Evolutionary conservation across 2,113 vertebrate species (phyloP).

Genomic region (Perognathus longimembris): DNA sequence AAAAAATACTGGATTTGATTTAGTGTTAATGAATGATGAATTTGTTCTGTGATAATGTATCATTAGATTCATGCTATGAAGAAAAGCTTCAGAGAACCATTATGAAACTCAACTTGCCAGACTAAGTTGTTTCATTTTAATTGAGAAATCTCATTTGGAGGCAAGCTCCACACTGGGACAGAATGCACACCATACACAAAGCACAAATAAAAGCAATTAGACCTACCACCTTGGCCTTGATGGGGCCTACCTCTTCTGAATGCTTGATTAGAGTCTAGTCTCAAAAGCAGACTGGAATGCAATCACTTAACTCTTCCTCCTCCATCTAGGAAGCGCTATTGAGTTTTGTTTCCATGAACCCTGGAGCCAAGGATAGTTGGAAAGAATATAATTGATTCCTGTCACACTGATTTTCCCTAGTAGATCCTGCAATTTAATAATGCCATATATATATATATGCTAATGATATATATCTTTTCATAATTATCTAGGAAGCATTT

Average conservation of each 20-base stretch:
- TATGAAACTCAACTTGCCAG: slow-evolving; percentile 67
- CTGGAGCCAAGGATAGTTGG: no score
- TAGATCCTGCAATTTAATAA: not conserved
- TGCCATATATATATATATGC: accelerated
- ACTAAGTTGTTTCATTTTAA: slow-evolving; percentile 80
- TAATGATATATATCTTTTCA: no score
- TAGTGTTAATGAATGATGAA: slow-evolving; percentile 79
- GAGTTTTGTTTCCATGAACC: not conserved
- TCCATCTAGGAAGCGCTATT: slow-evolving; percentile 65
- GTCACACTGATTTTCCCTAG: not conserved
- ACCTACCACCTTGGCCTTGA: slow-evolving; percentile 76
- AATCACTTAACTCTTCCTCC: slow-evolving; percentile 75
- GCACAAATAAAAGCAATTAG: slow-evolving; percentile 80
- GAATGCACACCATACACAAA: slow-evolving; percentile 51
- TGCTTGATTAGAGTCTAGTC: slow-evolving; percentile 76
- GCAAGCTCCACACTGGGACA: slow-evolving; percentile 61
- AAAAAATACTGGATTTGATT: slow-evolving; percentile 61
- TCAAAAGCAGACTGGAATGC: slow-evolving; percentile 63
- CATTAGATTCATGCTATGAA: slow-evolving; percentile 73
- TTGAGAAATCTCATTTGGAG: slow-evolving; percentile 82
- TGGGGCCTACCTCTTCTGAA: slow-evolving; percentile 62
- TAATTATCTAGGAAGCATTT: no score
- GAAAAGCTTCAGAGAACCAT: slow-evolving; percentile 59
- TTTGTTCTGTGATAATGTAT: slow-evolving; percentile 74
- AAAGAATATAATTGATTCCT: not conserved